A percentile compares a stretch with the other conserved stretches of the same genome.
Evolutionary conservation across 2,888 invertebrate genomes (phyloP).

Genomic region (Ophion costatus): DNA sequence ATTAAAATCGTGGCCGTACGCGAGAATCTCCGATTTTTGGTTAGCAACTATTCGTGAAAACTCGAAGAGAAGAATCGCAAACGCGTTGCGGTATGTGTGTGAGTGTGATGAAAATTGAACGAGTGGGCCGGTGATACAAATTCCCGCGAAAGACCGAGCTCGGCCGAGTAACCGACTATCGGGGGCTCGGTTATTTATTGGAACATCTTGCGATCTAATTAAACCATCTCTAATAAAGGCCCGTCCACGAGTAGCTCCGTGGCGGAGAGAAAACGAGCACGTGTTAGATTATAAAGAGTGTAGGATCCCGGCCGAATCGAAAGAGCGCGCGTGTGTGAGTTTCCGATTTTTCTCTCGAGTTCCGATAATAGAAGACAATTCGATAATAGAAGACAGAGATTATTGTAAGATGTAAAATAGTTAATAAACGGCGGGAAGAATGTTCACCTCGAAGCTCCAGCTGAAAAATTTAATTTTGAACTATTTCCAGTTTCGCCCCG

Average conservation of each 20-base stretch:
- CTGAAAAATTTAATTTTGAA: no score
- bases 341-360: no score
- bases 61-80: background rate
- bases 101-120: background rate
- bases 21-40: background rate
- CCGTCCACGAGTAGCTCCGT: background rate
- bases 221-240: background rate
- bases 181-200: background rate
- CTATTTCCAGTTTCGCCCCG: no score
- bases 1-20: background rate
- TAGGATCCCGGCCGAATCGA: no score
- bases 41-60: background rate
- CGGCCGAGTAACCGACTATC: slow-evolving; percentile 3
- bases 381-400: no score
- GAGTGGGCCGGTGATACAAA: background rate
- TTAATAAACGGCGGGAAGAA: no score
- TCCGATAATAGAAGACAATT: no score
- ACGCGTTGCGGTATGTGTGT: background rate
- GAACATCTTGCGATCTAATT: background rate
- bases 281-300: background rate
- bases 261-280: background rate
- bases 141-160: background rate
- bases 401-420: no score
- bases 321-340: no score
- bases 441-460: no score